Evolutionary conservation across 2,113 vertebrate species (phyloP), one percentile per base, ranked within the genome.

Genomic region (Pluvialis apricaria): DNA sequence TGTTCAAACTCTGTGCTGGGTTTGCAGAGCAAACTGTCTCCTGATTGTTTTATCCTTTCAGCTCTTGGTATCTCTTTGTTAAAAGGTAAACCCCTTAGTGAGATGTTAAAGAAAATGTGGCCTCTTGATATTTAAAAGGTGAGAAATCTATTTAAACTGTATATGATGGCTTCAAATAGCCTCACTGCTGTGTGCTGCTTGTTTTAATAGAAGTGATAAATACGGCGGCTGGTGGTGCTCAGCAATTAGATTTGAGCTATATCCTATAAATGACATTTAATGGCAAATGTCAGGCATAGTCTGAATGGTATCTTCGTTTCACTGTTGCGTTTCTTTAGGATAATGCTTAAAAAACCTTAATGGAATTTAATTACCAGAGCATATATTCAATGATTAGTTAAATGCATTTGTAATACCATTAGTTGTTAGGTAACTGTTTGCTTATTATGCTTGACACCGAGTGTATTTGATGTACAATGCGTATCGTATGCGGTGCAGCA

Each of bases 111-210:
- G 96, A 69, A 94, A 92, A 91, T 52, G 65, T 61, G 78, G 88
- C 90, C 89, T 72, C 95, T 97, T 98, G 97, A 94, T 98, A 97
- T 97, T 98, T 98, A 95, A 97, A 97, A 98, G 97, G 97, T 96
- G 97, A 97, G 90, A 92, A 97, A 97, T 96, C 88, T 94, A 80
- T 98, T 98, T 97, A 97, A 98, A 96, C 94, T 80, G 84, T 80
- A 47, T 86, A 66, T 79, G 96, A 92, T 95, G 96, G 80, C 91
- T 98, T 95, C 78, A 73, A 89, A 85, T 68, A 93, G 87, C 84
- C 86, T 38, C 76, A 14, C 76, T 6, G 54, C 95, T 84, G 82
- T 34, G 84, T 88, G 91, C 94, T 85, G 90, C 94, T 97, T 98
- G 94, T 97, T 96, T 97, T 96, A 97, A 97, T 92, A 85, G 93